phyloP scores from a whole-genome alignment of 2,888 invertebrate species.

The Lasioglossum vierecki region DNA sequence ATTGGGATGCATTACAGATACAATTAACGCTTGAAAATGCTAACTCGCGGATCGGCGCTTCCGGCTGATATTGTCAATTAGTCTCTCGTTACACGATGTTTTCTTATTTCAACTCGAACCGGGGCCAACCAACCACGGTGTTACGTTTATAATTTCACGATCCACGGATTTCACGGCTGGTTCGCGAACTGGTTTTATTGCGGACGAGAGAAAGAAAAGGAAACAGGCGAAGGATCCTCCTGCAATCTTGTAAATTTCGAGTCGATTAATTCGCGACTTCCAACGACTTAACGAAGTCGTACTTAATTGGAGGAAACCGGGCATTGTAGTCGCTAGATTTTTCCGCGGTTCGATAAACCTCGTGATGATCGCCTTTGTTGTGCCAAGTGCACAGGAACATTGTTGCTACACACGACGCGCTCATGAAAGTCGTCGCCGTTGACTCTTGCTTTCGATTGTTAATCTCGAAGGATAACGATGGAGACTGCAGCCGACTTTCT shows the following conservation, averaged over 20 bases:
- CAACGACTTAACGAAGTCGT: neutral
- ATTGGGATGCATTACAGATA: neutral
- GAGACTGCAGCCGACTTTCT: neutral
- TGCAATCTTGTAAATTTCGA: constrained; percentile 15
- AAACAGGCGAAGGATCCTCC: constrained; percentile 5
- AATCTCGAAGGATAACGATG: neutral
- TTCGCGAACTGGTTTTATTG: constrained; percentile 11
- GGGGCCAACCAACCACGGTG: neutral
- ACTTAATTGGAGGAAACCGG: neutral
- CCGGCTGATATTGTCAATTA: constrained; percentile 8
- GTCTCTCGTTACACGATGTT: neutral
- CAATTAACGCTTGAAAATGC: constrained; percentile 17
- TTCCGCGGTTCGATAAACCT: neutral
- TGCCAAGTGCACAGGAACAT: neutral
- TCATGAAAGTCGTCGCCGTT: neutral
- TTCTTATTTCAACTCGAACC: neutral
- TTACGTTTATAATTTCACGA: constrained; percentile 21
- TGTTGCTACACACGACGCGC: neutral
- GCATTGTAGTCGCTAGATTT: neutral
- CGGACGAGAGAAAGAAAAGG: neutral
- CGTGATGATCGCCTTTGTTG: neutral
- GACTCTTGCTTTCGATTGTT: constrained; percentile 7
- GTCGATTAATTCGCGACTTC: constrained; percentile 32
- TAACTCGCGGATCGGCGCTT: constrained; percentile 7
- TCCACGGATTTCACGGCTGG: neutral